Evolutionary conservation across 1,140 invertebrate genomes (phyloP).

Genomic region (Harpegnathos saltator): DNA sequence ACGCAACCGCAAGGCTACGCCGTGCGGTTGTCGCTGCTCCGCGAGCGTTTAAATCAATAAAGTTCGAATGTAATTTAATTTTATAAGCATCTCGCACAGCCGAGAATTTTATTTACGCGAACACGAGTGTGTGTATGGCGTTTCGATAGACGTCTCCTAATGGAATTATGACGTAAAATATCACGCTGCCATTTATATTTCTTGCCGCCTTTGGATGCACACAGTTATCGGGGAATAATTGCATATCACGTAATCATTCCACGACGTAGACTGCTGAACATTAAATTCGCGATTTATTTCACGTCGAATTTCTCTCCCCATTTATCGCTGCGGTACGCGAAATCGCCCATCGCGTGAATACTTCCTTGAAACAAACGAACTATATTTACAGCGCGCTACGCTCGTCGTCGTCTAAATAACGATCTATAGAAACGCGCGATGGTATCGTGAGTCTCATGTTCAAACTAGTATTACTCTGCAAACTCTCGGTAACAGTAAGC

Average conservation of each 20-base stretch:
- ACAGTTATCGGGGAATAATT: slow-evolving; percentile 52
- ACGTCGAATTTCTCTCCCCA: slow-evolving; percentile 45
- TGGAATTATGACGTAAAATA: slow-evolving; percentile 55
- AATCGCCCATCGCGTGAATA: slow-evolving; percentile 47
- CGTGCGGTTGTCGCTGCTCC: background rate
- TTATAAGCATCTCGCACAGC: slow-evolving; percentile 4
- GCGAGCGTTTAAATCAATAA: slow-evolving; percentile 9
- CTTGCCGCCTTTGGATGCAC: slow-evolving; percentile 22
- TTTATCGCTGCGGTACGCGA: slow-evolving; percentile 33
- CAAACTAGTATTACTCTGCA: slow-evolving; percentile 29
- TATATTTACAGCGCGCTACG: slow-evolving; percentile 32
- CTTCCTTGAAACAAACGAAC: slow-evolving; percentile 35
- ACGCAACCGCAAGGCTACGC: background rate
- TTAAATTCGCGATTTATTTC: slow-evolving; percentile 56
- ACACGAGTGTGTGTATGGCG: background rate
- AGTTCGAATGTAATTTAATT: slow-evolving; percentile 22
- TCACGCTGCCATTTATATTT: slow-evolving; percentile 54
- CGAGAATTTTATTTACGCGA: slow-evolving; percentile 22
- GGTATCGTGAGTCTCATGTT: slow-evolving; percentile 3
- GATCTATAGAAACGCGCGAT: background rate
- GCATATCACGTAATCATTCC: slow-evolving; percentile 53
- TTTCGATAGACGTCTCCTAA: slow-evolving; percentile 51
- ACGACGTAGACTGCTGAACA: slow-evolving; percentile 33
- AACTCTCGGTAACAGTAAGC: background rate
- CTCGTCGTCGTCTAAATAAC: slow-evolving; percentile 35